These are phyloP conservation scores for Suillia variegata DNA, from an alignment of 2,888 invertebrate genomes.

Conservation along the genomic window DNA sequence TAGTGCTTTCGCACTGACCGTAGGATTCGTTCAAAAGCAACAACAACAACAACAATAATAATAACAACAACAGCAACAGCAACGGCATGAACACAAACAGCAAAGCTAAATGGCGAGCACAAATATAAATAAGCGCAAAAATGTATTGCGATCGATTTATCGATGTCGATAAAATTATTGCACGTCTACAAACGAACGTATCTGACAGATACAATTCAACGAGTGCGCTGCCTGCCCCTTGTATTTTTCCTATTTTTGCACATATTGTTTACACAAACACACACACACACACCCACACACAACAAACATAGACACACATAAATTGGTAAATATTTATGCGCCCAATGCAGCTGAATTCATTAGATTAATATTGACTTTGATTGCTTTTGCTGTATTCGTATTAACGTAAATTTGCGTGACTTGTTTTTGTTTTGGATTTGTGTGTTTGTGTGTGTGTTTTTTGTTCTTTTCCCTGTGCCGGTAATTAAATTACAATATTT, in stretches of 20 bases:
- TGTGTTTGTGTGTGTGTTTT: background rate
- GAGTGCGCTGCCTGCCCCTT: background rate
- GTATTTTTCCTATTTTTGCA: background rate
- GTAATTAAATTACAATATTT: conserved; percentile 1
- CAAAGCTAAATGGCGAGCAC: background rate
- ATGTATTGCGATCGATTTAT: conserved; percentile 6
- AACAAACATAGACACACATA: no score
- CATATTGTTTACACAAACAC: background rate
- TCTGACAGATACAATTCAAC: background rate
- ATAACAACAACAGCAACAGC: background rate
- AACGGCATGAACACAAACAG: background rate
- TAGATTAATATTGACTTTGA: background rate
- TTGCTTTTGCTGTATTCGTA: background rate
- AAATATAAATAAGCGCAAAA: background rate
- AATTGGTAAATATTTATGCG: background rate
- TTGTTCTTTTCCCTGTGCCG: background rate
- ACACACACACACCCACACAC: no score
- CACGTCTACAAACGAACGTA: no score
- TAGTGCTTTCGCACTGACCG: no score
- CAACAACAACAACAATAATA: no score
- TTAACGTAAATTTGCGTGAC: background rate
- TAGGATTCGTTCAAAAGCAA: no score
- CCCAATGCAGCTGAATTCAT: background rate
- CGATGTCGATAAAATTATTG: background rate
- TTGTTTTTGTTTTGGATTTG: background rate